Conservation (phyloP, 2,797 vertebrate species). For the Siniperca obscura region DNA sequence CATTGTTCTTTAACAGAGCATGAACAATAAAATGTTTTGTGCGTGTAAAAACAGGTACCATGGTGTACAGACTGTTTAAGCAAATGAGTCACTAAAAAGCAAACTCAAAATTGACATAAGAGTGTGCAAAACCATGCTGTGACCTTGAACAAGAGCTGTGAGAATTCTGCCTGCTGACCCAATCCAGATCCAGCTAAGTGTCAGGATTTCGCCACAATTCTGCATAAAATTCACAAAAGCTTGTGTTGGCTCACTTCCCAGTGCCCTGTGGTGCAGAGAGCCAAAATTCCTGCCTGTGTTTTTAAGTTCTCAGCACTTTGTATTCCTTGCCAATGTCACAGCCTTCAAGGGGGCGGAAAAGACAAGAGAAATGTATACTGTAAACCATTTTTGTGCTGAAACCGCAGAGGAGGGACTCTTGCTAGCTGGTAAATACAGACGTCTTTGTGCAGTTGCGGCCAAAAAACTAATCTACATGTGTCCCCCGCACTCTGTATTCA, state of each 20-base stretch:
- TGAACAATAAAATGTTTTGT: conserved; percentile 1
- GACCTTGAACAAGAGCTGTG: conserved; percentile 72
- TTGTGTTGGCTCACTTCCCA: conserved; percentile 83
- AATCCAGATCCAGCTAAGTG: conserved; percentile 72
- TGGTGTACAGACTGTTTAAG: neutral
- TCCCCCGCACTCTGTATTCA: conserved; percentile 69
- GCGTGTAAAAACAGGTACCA: neutral
- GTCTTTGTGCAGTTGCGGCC: conserved; percentile 73
- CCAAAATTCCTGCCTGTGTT: conserved; percentile 78
- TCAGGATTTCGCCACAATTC: conserved; percentile 76
- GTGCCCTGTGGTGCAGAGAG: conserved; percentile 68
- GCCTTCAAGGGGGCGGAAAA: conserved; percentile 76
- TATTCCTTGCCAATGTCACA: conserved; percentile 79
- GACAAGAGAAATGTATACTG: conserved; percentile 72
- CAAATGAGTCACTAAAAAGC: conserved; percentile 33
- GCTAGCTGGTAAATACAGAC: conserved; percentile 77
- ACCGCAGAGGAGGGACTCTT: conserved; percentile 72
- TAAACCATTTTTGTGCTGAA: conserved; percentile 76
- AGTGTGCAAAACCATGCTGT: conserved; percentile 41
- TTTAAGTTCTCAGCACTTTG: conserved; percentile 82
- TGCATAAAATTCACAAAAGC: conserved; percentile 77
- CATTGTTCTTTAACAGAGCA: conserved; percentile 17
- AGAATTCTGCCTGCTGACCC: conserved; percentile 72
- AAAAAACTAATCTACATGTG: conserved; percentile 78
- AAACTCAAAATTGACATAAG: conserved; percentile 24